Base-by-base conservation (phyloP, 1,140 invertebrate genomes). In the silkworm (Bombyx mori) region DNA sequence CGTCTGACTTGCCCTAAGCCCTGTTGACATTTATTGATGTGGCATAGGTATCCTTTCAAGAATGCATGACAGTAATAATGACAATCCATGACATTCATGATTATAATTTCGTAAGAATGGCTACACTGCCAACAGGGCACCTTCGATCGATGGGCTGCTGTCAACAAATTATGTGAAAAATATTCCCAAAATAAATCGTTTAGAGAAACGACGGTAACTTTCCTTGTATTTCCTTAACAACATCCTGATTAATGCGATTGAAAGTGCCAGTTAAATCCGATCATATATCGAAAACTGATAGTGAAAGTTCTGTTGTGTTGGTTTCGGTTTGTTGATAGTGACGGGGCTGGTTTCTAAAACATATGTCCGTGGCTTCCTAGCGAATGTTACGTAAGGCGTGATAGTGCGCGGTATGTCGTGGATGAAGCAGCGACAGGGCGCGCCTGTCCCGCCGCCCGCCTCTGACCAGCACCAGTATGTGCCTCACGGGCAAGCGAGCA, bases 61-160 rank as follows among this genome's bases (percentile, higher is more conserved):
- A 5, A 35, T 35, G 2, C 26, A 35, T 35, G 26, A 35, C 26
- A 35, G 4, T 35, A 35, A 35, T 35, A 35, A 3, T 35, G 26
- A 35, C 26, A 35, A 35, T 35, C 26, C 4, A 35, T 35, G 26
- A 35, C 26, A 35, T 35, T 3, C 4, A 35, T 35, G 26, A 35
- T 35, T 35, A 35, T 35, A 35, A 35, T 35, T 35, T 35, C 26
- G 26, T 35, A 35, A 67, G 52, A 57, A 76, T 83, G 75, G 77
- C 77, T 57, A 80, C 76, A 82, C 80, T 84, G 84, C 86, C 86
- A 88, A 87, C 86, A 79, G 75, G 86, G 86, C 86, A 88, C 79
- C 83, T 87, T 80, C 82, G 84, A 88, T 88, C 86, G 84, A 87
- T 88, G 77, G 77, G 67, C 71, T 77, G 67, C 79, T 84, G 81